phyloP scores from a whole-genome alignment of 2,113 vertebrate species.

The Campylomormyrus numenius region DNA sequence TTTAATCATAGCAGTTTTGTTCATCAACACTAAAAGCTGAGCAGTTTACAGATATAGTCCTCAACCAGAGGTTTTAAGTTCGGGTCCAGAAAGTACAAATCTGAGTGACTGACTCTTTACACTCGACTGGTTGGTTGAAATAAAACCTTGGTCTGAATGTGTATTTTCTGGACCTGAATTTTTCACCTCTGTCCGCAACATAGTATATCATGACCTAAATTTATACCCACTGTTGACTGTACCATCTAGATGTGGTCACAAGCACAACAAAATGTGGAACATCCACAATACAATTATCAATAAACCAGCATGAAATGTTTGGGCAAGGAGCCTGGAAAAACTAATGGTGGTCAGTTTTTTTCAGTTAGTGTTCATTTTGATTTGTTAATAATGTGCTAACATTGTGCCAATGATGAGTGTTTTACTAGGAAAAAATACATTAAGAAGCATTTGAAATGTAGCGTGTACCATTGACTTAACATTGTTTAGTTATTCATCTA shows the following conservation, averaged over 20 bases:
- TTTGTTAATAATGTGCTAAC: background rate
- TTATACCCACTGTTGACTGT: background rate
- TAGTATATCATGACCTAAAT: background rate
- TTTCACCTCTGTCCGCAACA: background rate
- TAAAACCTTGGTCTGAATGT: too few species aligned
- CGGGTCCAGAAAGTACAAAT: too few species aligned
- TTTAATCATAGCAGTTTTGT: background rate
- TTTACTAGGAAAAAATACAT: conserved; percentile 1
- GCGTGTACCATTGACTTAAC: conserved; percentile 26
- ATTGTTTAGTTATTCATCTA: conserved; percentile 15
- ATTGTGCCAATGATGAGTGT: background rate
- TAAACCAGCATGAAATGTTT: background rate
- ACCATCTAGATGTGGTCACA: background rate
- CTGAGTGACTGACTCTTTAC: too few species aligned
- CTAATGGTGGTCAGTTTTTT: background rate
- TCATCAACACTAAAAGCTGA: background rate
- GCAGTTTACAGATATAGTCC: conserved; percentile 4
- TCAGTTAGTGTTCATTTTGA: background rate
- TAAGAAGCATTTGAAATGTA: conserved; percentile 3
- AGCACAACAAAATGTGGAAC: background rate
- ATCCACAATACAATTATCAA: background rate
- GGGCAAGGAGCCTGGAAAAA: background rate
- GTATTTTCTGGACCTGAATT: too few species aligned
- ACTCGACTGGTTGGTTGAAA: too few species aligned
- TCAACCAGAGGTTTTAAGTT: too few species aligned